Base-by-base conservation (phyloP, 2,113 vertebrate genomes). In the Gadus chalcogrammus region DNA sequence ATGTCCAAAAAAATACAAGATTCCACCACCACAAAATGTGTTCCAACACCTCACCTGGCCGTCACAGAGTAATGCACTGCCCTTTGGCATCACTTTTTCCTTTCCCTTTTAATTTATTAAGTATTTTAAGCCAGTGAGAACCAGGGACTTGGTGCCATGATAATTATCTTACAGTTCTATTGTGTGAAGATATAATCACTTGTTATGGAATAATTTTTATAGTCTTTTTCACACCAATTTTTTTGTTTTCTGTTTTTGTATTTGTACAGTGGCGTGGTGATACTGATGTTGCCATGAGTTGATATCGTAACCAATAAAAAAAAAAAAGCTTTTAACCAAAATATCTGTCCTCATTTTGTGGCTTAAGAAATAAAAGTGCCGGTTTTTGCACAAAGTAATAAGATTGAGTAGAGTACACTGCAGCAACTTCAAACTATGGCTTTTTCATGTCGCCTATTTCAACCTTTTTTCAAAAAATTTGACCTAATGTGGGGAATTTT, bases 201-300 rank as follows among this genome's bases (percentile, higher is more conserved):
- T 90, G 92, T 91, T 94, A 93, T 93, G 89, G 92, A 86, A 91
- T 89, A 86, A 94, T 91, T 93, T 92, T 92, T 94, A 95, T 94
- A 93, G 92, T 93, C 90, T 87, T 91, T 93, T 90, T 89, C 93
- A 93, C 85, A 84, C 90, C 91, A 90, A 87, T 92, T 90, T 89
- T 88, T 92, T 88, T 87, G 92, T 89, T 94, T 91, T 91, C 89
- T 85, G 92, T 84, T 91, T 91, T 93, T 92, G 89, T 93, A 89
- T 93, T 93, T 97, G 95, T 97, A 95, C 91, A 96, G 94, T 95
- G 93, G 93, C 94, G 96, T 93, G 92, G 93, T 96, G 93, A 93
- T 93, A 93, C 89, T 82, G 89, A 92, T 92, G 91, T 95, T 95
- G 92, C 93, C 93, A 94, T 95, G 93, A 95, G 89, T 93, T 94